These are phyloP conservation scores for Drosophila nikananu DNA, from an alignment of 1,140 invertebrate species.

Conservation along the genomic window DNA sequence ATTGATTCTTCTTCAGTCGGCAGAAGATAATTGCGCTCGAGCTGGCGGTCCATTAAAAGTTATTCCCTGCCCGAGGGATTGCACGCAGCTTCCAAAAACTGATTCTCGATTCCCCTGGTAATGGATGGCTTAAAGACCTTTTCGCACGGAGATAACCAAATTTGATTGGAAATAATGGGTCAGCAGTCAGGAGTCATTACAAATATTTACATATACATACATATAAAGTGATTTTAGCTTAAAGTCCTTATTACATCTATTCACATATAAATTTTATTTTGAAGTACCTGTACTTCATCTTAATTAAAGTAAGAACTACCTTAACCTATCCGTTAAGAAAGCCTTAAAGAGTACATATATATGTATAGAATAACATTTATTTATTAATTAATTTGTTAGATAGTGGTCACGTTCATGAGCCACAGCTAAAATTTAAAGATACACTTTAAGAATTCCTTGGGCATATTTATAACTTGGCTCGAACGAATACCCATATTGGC, in stretches of 20 bases:
- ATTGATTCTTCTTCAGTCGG: slow-evolving; percentile 13
- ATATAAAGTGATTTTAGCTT: not conserved
- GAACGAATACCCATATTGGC: slow-evolving; percentile 17
- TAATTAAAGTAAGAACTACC: too few relatives aligned
- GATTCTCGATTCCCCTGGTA: slow-evolving; percentile 3
- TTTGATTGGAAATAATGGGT: slow-evolving; percentile 11
- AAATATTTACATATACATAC: slow-evolving; percentile 14
- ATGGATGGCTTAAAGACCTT: slow-evolving; percentile 7
- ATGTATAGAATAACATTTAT: not conserved
- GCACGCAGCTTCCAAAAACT: slow-evolving; percentile 16
- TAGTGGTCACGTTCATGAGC: too few relatives aligned
- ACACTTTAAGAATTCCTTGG: not conserved
- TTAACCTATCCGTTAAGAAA: too few relatives aligned
- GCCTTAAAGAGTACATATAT: too few relatives aligned
- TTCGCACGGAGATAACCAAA: slow-evolving; percentile 7
- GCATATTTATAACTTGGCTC: slow-evolving; percentile 17
- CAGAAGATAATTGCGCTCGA: slow-evolving; percentile 16
- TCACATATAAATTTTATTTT: not conserved
- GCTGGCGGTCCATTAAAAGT: slow-evolving; percentile 26
- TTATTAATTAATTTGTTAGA: not conserved
- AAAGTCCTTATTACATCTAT: not conserved
- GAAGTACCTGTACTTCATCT: not conserved
- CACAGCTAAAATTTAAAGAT: not conserved
- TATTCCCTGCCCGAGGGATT: slow-evolving; percentile 11
- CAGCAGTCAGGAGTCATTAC: not conserved